Evolutionary conservation across 2,113 vertebrate species (phyloP).

Genomic region (Podarcis muralis): DNA sequence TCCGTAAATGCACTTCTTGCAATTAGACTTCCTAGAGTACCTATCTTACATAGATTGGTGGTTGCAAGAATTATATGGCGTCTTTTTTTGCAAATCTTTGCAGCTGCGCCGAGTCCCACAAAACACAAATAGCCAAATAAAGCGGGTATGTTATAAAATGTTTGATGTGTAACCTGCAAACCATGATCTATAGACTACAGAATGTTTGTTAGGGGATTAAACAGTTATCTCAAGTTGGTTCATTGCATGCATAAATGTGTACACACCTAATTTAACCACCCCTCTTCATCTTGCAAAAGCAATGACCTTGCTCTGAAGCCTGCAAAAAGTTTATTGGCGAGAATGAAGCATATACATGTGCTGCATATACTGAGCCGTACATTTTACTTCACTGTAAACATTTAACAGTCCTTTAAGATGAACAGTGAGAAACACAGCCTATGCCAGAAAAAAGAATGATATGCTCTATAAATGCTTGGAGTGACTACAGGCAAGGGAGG

Average conservation of each 20-base stretch:
- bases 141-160: neutral
- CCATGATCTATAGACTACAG: neutral
- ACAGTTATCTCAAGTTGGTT: neutral
- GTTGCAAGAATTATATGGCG: neutral
- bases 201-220: neutral
- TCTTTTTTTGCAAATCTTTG: neutral
- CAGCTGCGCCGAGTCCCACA: neutral
- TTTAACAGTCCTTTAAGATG: neutral
- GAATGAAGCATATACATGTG: neutral
- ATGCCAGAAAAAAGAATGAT: neutral
- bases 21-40: neutral
- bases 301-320: neutral
- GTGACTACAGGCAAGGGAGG: neutral
- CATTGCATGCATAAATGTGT: neutral
- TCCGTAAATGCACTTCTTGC: neutral
- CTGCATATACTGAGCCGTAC: neutral
- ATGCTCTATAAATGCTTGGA: neutral
- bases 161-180: neutral
- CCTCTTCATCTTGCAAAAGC: neutral
- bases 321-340: slow-evolving; percentile 9
- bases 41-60: neutral
- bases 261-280: neutral
- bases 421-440: neutral
- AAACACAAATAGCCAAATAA: neutral
- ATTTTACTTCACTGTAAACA: neutral